Evolutionary conservation across 2,113 vertebrate genomes (phyloP).

Genomic region (Eulemur macaco): DNA sequence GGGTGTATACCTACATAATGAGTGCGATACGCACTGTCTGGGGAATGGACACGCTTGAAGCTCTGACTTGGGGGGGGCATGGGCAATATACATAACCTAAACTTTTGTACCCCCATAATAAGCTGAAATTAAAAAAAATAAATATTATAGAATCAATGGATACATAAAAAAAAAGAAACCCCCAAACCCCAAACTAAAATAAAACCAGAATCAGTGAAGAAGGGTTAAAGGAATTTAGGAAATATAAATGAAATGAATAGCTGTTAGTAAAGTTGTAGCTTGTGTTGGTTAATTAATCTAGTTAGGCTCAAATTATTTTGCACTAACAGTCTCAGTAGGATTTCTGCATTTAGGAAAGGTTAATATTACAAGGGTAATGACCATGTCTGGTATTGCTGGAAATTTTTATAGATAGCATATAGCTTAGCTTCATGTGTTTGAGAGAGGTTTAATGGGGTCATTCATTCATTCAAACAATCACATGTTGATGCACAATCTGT

Average conservation of each 20-base stretch:
- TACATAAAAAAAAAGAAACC: neutral
- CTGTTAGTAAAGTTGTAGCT: neutral
- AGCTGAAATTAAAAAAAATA: too few relatives aligned
- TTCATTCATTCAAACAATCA: neutral
- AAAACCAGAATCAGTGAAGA: neutral
- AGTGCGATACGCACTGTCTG: too few relatives aligned
- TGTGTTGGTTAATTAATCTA: conserved; percentile 44
- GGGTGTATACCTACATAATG: too few relatives aligned
- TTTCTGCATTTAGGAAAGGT: neutral
- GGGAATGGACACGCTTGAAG: too few relatives aligned
- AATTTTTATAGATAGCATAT: neutral
- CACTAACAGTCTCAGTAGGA: conserved; percentile 17
- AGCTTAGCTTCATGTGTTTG: neutral
- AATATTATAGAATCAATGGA: too few relatives aligned
- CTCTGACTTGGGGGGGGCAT: too few relatives aligned
- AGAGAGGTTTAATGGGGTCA: neutral
- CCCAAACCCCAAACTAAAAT: neutral
- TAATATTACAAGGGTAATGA: neutral
- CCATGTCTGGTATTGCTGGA: neutral
- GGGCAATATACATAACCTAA: too few relatives aligned
- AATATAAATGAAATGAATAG: neutral
- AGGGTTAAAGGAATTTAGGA: neutral
- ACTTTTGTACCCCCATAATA: too few relatives aligned
- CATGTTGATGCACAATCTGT: neutral
- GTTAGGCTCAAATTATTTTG: conserved; percentile 33